Base-by-base conservation (phyloP, 2,888 invertebrate species). In the Tetranychus piercei region DNA sequence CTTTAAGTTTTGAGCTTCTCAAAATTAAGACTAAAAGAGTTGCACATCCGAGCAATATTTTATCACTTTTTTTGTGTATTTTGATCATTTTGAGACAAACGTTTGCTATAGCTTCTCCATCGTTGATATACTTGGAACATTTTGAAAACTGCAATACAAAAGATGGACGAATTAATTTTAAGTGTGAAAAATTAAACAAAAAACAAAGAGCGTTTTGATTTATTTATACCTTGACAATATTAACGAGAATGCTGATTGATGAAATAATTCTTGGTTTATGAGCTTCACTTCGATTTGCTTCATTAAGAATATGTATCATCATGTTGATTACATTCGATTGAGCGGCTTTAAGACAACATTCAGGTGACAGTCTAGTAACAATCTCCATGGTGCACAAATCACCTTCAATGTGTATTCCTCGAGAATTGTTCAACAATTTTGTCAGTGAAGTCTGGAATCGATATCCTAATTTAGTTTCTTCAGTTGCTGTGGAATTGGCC, bases 231-330 rank as follows among this genome's bases (percentile, higher is more conserved):
- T 74, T 74, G 4, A 64, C 71, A 34, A 74, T 64, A 74, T 74
- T 74, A 34, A 74, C 64, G 20, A 74, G 70, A 18, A 74, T 74
- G 9, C 20, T 55, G 8, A 74, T 22, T 20, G 74, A 45, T 23
- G 55, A 64, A 11, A 55, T 43, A 22, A 74, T 43, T 6, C 70
- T 70, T 44, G 71, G n/a, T 73, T 76, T 76, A 67, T 76, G 76
- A n/a, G 76, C 74, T 73, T 76, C 76, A 69, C 74, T 74, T 34
- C 76, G 66, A 71, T 76, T 76, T 3, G 71, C 69, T n/a, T 74
- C 74, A 71, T 71, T 74, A 20, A 74, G 55, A 15, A 74, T 74
- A n/a, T 74, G 45, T 6, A 74, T 15, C 6, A 76, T 64, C 18
- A 67, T 72, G 43, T 11, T 45, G 20, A 74, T 67, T n/a, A 72